Percentiles rank a stretch among this genome's conserved stretches.
phyloP scores from a whole-genome alignment of 2,797 vertebrate genomes.

The Oreortyx pictus region DNA sequence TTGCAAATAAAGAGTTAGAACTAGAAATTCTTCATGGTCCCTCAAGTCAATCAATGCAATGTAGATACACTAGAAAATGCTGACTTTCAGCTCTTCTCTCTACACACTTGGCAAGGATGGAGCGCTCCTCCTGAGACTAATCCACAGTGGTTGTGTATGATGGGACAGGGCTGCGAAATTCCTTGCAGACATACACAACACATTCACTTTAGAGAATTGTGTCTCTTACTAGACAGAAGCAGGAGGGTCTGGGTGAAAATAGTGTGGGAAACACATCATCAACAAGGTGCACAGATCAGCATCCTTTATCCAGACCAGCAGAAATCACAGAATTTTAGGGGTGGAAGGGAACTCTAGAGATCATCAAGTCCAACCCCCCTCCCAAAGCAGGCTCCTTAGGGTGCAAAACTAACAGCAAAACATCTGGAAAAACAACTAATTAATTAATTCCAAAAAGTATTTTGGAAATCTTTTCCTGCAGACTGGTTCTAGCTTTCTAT shows the following conservation, averaged over 20 bases:
- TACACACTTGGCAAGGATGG: not conserved
- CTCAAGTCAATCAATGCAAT: not conserved
- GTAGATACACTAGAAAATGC: not conserved
- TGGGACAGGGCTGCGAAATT: accelerated
- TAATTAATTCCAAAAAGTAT: not conserved
- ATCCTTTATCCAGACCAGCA: not conserved
- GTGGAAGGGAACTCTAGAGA: too few species aligned
- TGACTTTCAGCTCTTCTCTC: not conserved
- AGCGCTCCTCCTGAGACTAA: not conserved
- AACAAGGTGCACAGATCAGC: not conserved
- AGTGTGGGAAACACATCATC: not conserved
- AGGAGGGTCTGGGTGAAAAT: not conserved
- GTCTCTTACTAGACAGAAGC: not conserved
- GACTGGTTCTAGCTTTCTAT: not conserved
- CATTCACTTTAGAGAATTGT: not conserved
- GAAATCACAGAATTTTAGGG: not conserved
- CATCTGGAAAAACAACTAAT: not conserved
- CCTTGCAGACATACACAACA: not conserved
- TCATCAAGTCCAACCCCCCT: too few species aligned
- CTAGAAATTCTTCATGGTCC: not conserved
- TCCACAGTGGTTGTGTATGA: not conserved
- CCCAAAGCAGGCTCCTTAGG: too few species aligned
- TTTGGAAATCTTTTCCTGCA: not conserved
- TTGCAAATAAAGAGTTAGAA: not conserved
- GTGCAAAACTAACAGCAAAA: not conserved